Evolutionary conservation across 2,888 invertebrate genomes (phyloP).

Genomic region (Drosophila meridiana): DNA sequence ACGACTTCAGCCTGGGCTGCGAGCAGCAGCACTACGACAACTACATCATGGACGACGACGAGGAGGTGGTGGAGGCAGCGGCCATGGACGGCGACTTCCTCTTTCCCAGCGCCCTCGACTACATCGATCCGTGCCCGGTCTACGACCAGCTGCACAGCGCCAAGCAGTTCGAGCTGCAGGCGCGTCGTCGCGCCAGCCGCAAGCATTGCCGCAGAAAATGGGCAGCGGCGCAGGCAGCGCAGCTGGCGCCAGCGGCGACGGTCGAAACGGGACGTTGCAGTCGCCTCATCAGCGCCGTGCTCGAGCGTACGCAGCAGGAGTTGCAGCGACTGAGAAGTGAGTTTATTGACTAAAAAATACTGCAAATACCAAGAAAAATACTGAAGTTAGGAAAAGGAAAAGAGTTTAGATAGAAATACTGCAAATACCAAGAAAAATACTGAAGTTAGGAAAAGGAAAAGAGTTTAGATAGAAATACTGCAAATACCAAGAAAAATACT

Average conservation of each 20-base stretch:
- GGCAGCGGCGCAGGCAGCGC: constrained; percentile 50
- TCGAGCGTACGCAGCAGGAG: constrained; percentile 83
- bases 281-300: constrained; percentile 75
- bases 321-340: constrained; percentile 84
- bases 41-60: constrained; percentile 63
- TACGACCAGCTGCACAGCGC: constrained; percentile 71
- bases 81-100: constrained; percentile 67
- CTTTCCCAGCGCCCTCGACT: constrained; percentile 66
- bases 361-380: not conserved
- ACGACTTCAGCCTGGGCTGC: constrained; percentile 61
- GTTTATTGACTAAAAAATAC: constrained; percentile 35
- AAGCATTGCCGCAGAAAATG: constrained; percentile 84
- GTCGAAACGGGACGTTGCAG: constrained; percentile 72
- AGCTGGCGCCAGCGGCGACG: constrained; percentile 15
- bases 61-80: constrained; percentile 39
- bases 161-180: constrained; percentile 80
- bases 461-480: no score
- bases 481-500: no score
- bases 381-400: not conserved
- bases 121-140: constrained; percentile 61
- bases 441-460: no score
- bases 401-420: no score
- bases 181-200: constrained; percentile 75
- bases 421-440: no score
- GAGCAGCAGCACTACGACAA: constrained; percentile 59